phyloP scores from a whole-genome alignment of 2,113 vertebrate species.

The Upupa epops region DNA sequence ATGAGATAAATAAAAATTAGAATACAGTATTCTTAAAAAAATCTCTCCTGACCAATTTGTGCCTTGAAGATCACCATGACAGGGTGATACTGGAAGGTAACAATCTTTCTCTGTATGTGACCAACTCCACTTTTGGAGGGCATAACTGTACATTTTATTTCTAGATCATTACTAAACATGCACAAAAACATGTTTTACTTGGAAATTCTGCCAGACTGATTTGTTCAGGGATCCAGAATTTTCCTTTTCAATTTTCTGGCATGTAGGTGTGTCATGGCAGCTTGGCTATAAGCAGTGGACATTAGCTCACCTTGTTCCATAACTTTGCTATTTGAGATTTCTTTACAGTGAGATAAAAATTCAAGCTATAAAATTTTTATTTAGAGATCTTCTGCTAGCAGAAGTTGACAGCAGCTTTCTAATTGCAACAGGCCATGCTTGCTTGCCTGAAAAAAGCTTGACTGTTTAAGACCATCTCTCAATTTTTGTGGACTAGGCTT shows the following conservation, averaged over 20 bases:
- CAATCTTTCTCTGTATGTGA: not conserved
- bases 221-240: not conserved
- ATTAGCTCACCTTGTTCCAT: not conserved
- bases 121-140: not conserved
- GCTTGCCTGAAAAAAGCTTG: not conserved
- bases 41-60: not conserved
- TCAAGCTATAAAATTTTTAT: not conserved
- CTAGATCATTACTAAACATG: not conserved
- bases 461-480: not conserved
- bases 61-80: not conserved
- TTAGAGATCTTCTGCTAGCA: not conserved
- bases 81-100: not conserved
- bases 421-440: not conserved
- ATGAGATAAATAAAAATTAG: not conserved
- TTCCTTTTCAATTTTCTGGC: not conserved
- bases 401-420: not conserved
- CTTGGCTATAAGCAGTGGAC: not conserved
- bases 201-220: conserved; percentile 2
- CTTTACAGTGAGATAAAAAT: not conserved
- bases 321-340: not conserved
- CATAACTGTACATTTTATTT: not conserved
- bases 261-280: not conserved
- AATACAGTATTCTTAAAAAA: not conserved
- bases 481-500: not conserved
- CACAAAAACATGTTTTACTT: not conserved